Conservation (phyloP, 2,797 vertebrate genomes). For the Brachyrhaphis roseni region DNA sequence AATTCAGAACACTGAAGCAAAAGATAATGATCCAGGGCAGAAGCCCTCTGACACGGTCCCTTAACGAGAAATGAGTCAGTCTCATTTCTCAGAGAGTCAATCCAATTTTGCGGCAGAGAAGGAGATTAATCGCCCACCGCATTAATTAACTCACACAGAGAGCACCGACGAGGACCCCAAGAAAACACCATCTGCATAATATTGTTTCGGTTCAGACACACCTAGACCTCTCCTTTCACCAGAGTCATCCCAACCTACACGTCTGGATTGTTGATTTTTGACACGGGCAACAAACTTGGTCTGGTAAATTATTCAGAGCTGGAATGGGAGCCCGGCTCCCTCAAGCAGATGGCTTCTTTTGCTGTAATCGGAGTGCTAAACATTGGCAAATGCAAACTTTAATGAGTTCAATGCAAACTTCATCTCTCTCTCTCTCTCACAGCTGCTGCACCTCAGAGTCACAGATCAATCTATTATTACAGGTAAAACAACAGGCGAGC, state of each 20-base stretch:
- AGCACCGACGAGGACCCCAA: conserved; percentile 43
- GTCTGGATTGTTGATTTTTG: conserved; percentile 57
- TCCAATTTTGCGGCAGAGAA: conserved; percentile 58
- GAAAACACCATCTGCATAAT: conserved; percentile 64
- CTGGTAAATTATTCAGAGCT: conserved; percentile 74
- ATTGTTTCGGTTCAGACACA: conserved; percentile 60
- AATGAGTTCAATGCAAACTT: conserved; percentile 83
- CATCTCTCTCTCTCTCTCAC: conserved; percentile 59
- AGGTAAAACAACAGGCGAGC: conserved; percentile 75
- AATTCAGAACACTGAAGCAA: conserved; percentile 8
- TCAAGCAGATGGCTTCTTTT: conserved; percentile 81
- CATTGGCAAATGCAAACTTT: conserved; percentile 81
- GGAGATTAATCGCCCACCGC: conserved; percentile 67
- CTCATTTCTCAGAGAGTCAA: conserved; percentile 64
- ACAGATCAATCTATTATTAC: conserved; percentile 77
- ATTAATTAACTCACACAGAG: conserved; percentile 65
- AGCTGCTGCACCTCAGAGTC: conserved; percentile 65
- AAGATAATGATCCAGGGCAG: conserved; percentile 34
- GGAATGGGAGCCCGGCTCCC: conserved; percentile 71
- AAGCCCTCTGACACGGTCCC: conserved; percentile 19
- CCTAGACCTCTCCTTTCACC: conserved; percentile 47
- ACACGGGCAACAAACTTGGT: conserved; percentile 72
- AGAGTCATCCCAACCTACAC: conserved; percentile 43
- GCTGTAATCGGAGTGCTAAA: conserved; percentile 77
- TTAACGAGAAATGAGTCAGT: conserved; percentile 62